Evolutionary conservation across 2,888 invertebrate genomes (phyloP), one percentile per base, ranked within the genome.

Genomic region (Cistogaster globosa): DNA sequence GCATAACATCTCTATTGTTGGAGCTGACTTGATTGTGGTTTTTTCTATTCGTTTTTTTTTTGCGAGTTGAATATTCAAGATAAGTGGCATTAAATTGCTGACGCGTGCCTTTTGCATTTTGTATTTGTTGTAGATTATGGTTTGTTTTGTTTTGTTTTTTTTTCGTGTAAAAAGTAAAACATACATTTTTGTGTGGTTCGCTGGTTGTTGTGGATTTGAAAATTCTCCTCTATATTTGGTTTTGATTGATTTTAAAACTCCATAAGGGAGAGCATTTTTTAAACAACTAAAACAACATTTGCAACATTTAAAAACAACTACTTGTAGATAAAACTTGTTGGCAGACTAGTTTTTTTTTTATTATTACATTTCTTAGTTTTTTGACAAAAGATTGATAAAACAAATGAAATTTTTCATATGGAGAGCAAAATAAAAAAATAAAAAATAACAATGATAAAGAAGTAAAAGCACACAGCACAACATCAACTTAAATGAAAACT

Each of bases 81-180:
- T 85, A 78, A 78, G 78, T 78, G 78, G 81, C 75, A 85, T 82
- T 82, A 85, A 85, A 85, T 85, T 82, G 81, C 69, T 69, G 85
- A 78, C 85, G 81, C 85, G 85, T 85, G 85, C 78, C 84, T 77
- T 68, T 51, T 84, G 74, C 63, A 84, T 62, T 80, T 76, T 57
- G 79, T 69, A 32, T 75, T 60, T 60, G 26, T 22, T 18, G 48
- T 48, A 6, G 45, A 48, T 48, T 6, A n/a, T 48, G 14, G 16
- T 48, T 38, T 53, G 11, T 22, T 42, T 3, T 4, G 1, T 38
- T 57, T 53, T 67, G 48, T 53, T 69, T 36, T 60, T 57, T 58
- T 58, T 72, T 32, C 0, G 68, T 67, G 72, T 57, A 22, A 79
- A 72, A 72, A 62, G 48, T 69, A 68, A 78, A 81, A 69, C 69